phyloP scores from a whole-genome alignment of 2,888 invertebrate species.

The Spilosoma lubricipeda region DNA sequence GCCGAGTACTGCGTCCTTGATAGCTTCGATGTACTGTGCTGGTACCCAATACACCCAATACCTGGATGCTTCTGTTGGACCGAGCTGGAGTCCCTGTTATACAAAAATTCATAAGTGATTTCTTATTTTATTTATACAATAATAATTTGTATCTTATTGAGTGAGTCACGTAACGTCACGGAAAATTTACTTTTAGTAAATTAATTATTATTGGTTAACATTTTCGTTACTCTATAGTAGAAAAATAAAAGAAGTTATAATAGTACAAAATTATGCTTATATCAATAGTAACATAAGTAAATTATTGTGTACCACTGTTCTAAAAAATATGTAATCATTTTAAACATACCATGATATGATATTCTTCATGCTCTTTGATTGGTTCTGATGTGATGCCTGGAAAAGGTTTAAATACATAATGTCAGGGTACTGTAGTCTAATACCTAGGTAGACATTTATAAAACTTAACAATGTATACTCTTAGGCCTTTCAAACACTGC shows the following conservation, averaged over 20 bases:
- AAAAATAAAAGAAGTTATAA: no score
- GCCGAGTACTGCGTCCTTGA: slow-evolving; percentile 95
- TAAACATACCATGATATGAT: slow-evolving; percentile 93
- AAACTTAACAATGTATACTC: not conserved
- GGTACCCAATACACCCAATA: slow-evolving; percentile 99
- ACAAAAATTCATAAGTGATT: not conserved
- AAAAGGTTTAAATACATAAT: slow-evolving; percentile 35
- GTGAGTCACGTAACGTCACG: no score
- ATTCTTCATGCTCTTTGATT: slow-evolving; percentile 95
- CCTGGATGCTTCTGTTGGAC: slow-evolving; percentile 95
- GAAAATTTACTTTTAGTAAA: no score
- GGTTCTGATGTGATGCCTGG: slow-evolving; percentile 89
- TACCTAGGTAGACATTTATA: not conserved
- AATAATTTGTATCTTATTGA: not conserved
- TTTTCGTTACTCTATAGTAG: no score
- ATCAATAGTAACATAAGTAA: not conserved
- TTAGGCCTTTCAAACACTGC: no score
- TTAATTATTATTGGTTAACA: no score
- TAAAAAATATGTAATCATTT: not conserved
- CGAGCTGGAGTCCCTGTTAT: slow-evolving; percentile 93
- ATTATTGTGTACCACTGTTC: no score
- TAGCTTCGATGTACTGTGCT: slow-evolving; percentile 95
- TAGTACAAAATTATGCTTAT: not conserved
- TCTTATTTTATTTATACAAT: not conserved
- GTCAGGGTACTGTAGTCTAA: not conserved